These are phyloP conservation scores for Cynopterus sphinx DNA, from an alignment of 2,797 vertebrate genomes.

Conservation along the genomic window DNA sequence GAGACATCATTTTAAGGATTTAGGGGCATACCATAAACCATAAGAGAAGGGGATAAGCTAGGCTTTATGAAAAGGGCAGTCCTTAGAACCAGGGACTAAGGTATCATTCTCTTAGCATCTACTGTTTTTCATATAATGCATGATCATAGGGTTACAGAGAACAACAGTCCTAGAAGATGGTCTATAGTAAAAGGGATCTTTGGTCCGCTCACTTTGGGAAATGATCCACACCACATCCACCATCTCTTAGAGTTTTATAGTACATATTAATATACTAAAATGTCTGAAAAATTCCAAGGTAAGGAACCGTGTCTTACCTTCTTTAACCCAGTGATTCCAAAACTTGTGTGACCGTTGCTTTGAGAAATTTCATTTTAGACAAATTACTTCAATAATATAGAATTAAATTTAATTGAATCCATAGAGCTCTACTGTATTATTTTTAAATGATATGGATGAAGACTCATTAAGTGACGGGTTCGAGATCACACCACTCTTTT, in stretches of 20 bases:
- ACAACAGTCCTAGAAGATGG: background rate
- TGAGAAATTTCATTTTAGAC: slow-evolving; percentile 20
- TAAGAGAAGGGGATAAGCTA: rapidly evolving
- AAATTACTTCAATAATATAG: background rate
- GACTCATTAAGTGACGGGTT: background rate
- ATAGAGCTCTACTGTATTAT: background rate
- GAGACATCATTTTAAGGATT: background rate
- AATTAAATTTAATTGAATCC: background rate
- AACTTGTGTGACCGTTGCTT: background rate
- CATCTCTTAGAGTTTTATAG: background rate
- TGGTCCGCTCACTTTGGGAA: background rate
- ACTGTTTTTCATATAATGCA: background rate
- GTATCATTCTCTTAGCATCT: background rate
- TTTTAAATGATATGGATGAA: background rate
- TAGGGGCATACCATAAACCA: background rate
- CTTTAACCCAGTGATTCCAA: background rate
- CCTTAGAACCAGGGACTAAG: background rate
- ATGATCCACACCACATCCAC: background rate
- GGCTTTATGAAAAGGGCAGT: background rate
- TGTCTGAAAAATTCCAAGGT: background rate
- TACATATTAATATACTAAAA: background rate
- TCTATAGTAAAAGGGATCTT: background rate
- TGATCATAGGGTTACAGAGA: background rate
- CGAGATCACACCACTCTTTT: background rate
- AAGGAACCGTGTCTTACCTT: background rate